These are phyloP conservation scores for Apostichopus californicus DNA, from an alignment of 35 echinoderm and acorn worm species.

Conservation along the genomic window DNA sequence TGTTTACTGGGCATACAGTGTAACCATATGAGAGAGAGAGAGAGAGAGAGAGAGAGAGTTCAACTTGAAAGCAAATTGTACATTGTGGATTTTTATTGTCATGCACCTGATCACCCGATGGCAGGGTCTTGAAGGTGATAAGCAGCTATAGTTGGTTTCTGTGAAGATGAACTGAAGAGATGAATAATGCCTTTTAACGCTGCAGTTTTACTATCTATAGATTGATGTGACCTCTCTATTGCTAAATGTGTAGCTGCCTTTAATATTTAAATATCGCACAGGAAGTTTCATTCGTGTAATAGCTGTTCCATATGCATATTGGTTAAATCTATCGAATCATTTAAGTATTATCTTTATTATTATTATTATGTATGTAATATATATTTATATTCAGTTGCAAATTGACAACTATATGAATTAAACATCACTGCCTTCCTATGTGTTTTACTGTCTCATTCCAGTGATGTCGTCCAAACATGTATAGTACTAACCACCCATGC, in stretches of 20 bases:
- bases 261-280: not conserved
- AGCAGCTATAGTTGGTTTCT: too few relatives aligned
- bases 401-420: not conserved
- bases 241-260: not conserved
- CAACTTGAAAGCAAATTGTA: too few relatives aligned
- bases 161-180: not conserved
- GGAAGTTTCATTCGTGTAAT: not conserved
- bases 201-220: not conserved
- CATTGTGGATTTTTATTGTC: too few relatives aligned
- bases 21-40: too few relatives aligned
- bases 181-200: not conserved
- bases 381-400: not conserved
- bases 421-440: not conserved
- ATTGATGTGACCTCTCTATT: not conserved
- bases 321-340: not conserved
- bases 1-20: too few relatives aligned
- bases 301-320: not conserved
- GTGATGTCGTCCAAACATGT: not conserved
- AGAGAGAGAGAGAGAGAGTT: too few relatives aligned
- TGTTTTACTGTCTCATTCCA: not conserved
- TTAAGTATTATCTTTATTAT: not conserved
- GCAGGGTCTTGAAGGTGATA: too few relatives aligned
- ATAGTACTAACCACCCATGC: slow-evolving; percentile 3
- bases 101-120: too few relatives aligned
- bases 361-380: not conserved